These are phyloP conservation scores for Macrotis lagotis DNA, from an alignment of 2,113 vertebrate species.

Conservation along the genomic window DNA sequence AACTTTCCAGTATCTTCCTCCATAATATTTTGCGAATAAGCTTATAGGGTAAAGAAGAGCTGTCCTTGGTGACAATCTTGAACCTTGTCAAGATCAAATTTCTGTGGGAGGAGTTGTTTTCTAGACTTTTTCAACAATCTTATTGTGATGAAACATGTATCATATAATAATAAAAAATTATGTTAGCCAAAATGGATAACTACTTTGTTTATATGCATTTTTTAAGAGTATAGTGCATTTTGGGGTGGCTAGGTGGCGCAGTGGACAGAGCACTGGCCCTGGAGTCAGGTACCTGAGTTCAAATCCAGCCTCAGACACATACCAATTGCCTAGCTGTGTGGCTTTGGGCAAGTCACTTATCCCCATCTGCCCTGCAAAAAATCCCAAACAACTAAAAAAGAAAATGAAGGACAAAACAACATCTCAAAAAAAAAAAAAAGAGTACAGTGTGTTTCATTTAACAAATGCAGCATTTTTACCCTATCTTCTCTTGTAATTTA, in stretches of 20 bases:
- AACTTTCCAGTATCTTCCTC: not conserved
- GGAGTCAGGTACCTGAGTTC: too few species aligned
- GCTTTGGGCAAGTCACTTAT: too few species aligned
- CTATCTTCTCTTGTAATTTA: not conserved
- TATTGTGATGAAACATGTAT: not conserved
- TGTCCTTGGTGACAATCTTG: not conserved
- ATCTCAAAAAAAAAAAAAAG: too few species aligned
- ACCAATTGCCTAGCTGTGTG: too few species aligned
- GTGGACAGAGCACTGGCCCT: too few species aligned
- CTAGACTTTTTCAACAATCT: not conserved
- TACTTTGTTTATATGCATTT: not conserved
- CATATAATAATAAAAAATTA: not conserved
- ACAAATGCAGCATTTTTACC: too few species aligned
- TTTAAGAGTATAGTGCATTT: not conserved
- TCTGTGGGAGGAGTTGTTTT: not conserved
- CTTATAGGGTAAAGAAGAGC: not conserved
- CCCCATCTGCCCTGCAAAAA: too few species aligned
- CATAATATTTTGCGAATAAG: not conserved
- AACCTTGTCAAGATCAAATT: not conserved
- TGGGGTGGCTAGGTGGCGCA: too few species aligned
- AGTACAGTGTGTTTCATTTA: too few species aligned
- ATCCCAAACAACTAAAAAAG: too few species aligned
- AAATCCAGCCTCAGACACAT: too few species aligned
- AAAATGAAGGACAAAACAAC: too few species aligned
- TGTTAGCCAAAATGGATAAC: not conserved